phyloP scores from a whole-genome alignment of 2,113 vertebrate genomes.

The Spermophilus dauricus region DNA sequence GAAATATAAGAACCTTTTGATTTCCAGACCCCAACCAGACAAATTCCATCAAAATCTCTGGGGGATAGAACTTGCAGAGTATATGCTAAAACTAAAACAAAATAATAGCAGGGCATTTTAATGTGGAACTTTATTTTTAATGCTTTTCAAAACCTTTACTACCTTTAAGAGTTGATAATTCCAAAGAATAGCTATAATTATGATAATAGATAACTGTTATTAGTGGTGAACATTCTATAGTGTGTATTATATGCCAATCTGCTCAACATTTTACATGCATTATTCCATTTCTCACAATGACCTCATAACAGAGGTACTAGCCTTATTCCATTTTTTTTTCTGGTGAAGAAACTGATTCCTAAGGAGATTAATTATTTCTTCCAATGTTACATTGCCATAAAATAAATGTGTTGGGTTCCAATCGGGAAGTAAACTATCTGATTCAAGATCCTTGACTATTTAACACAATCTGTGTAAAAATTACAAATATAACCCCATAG shows the following conservation, averaged over 20 bases:
- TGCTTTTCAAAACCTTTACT: neutral
- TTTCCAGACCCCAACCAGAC: neutral
- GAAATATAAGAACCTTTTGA: neutral
- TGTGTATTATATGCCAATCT: neutral
- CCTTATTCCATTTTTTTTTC: neutral
- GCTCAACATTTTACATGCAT: constrained; percentile 5
- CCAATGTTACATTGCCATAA: neutral
- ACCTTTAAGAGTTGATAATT: neutral
- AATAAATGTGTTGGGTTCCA: neutral
- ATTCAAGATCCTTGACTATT: neutral
- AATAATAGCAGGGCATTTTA: neutral
- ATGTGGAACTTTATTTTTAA: constrained; percentile 28
- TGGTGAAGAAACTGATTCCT: constrained; percentile 28
- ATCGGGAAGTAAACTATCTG: neutral
- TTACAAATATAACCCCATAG: neutral
- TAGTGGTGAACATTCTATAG: neutral
- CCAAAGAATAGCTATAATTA: neutral
- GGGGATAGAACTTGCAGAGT: neutral
- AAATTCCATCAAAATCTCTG: neutral
- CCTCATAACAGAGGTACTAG: neutral
- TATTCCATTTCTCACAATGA: neutral
- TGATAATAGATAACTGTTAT: neutral
- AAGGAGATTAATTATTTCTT: neutral
- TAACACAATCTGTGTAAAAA: neutral
- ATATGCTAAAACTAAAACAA: constrained; percentile 5